These are phyloP conservation scores for Scolopax mira DNA, from an alignment of 2,113 vertebrate genomes.

Conservation along the genomic window DNA sequence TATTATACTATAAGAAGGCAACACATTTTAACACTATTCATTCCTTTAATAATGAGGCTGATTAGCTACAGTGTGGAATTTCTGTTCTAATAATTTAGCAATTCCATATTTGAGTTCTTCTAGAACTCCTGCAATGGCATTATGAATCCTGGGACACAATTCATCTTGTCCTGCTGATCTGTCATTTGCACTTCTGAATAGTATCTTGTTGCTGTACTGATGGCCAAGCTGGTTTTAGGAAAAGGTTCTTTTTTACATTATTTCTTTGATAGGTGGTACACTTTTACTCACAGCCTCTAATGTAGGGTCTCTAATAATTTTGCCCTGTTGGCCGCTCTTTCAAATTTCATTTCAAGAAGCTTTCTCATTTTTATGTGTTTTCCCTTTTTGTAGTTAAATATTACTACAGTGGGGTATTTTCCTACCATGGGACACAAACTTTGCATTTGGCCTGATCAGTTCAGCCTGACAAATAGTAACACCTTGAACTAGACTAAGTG, in stretches of 20 bases:
- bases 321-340: neutral
- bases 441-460: neutral
- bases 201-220: neutral
- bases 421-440: neutral
- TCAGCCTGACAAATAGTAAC: neutral
- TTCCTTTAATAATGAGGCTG: neutral
- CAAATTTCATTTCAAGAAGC: neutral
- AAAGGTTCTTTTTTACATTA: neutral
- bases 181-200: neutral
- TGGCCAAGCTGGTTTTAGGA: neutral
- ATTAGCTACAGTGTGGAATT: neutral
- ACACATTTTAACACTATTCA: neutral
- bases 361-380: neutral
- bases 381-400: neutral
- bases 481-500: neutral
- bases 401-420: rapidly evolving
- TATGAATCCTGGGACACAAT: neutral
- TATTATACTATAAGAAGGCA: neutral
- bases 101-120: neutral
- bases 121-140: neutral
- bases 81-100: neutral
- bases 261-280: neutral
- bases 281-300: neutral
- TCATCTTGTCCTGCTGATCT: neutral
- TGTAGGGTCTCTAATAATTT: neutral